These are phyloP conservation scores for Dasypus novemcinctus DNA, from an alignment of 2,113 vertebrate species.

Conservation along the genomic window DNA sequence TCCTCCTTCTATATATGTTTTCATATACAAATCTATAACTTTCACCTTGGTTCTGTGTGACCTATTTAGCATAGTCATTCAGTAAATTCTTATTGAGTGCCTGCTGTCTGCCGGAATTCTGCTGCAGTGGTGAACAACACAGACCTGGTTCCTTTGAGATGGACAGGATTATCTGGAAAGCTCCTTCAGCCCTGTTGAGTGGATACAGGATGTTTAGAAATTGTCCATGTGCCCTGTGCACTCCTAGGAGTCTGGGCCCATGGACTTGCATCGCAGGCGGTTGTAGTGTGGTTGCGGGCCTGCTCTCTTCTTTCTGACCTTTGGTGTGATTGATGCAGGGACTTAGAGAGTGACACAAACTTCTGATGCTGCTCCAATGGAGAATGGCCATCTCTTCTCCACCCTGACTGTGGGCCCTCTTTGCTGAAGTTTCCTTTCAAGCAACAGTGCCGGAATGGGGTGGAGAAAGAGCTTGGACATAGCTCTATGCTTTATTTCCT, in stretches of 20 bases:
- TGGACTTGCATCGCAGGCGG: not conserved
- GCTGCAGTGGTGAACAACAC: not conserved
- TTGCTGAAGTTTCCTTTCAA: not conserved
- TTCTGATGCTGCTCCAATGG: not conserved
- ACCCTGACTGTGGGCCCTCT: not conserved
- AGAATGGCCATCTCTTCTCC: not conserved
- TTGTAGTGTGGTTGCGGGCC: no score
- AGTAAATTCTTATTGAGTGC: not conserved
- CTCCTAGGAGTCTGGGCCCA: not conserved
- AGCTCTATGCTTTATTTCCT: not conserved
- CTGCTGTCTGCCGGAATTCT: not conserved
- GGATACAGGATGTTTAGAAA: not conserved
- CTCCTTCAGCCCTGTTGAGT: not conserved
- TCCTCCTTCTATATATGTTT: not conserved
- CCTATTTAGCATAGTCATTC: not conserved
- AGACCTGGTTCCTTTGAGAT: not conserved
- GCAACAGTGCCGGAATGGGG: not conserved
- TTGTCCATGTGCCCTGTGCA: not conserved
- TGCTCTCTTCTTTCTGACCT: not conserved
- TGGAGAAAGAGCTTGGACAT: not conserved
- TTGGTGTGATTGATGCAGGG: not conserved
- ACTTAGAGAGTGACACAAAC: not conserved
- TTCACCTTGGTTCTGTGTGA: not conserved
- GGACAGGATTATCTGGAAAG: not conserved
- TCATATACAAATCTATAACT: not conserved